Conservation (phyloP, 2,888 invertebrate species). For the Patella pellucida region DNA sequence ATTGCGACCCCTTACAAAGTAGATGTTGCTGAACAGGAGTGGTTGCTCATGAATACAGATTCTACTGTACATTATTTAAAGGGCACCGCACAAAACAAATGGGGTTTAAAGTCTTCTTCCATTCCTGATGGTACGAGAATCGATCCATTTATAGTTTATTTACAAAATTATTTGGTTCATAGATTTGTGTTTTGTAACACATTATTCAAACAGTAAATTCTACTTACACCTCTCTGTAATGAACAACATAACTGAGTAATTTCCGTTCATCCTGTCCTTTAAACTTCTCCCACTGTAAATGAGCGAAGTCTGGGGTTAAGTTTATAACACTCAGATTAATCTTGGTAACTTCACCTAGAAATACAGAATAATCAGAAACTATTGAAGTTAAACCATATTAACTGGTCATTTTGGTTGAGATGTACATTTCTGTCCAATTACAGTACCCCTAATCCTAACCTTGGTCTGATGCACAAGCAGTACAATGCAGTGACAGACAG, state of each 20-base stretch:
- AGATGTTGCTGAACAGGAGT: too few species aligned
- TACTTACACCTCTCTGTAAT: conserved; percentile 81
- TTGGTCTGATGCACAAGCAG: too few species aligned
- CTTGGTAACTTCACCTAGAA: conserved; percentile 46
- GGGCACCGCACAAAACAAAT: too few species aligned
- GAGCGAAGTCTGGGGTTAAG: conserved; percentile 38
- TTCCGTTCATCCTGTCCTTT: conserved; percentile 77
- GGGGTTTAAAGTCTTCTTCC: neutral
- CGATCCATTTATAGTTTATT: neutral
- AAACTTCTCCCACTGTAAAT: conserved; percentile 71
- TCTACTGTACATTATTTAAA: too few species aligned
- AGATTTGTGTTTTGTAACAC: neutral
- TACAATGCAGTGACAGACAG: too few species aligned
- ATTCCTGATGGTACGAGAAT: neutral
- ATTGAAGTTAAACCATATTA: too few species aligned
- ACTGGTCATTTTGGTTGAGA: too few species aligned
- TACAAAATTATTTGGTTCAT: neutral
- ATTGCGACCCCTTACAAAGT: too few species aligned
- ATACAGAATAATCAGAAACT: too few species aligned
- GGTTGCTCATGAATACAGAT: too few species aligned
- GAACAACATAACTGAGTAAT: conserved; percentile 90
- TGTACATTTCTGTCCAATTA: too few species aligned
- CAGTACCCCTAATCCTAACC: too few species aligned
- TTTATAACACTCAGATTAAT: conserved; percentile 36
- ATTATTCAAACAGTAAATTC: neutral